Evolutionary conservation across 2,113 vertebrate species (phyloP), one percentile per base, ranked within the genome.

Genomic region (Takifugu bimaculatus): DNA sequence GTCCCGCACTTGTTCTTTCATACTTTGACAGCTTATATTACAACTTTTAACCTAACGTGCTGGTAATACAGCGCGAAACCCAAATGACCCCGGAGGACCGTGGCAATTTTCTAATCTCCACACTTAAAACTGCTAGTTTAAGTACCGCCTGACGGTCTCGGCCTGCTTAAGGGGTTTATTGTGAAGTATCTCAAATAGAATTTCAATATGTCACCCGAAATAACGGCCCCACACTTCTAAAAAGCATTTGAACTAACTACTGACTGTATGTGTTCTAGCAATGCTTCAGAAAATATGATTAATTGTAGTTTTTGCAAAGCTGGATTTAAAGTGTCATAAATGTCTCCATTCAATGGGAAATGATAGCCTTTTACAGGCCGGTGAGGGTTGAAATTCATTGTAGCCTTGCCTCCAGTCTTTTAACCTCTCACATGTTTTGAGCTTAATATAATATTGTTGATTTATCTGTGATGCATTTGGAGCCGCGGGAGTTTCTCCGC

Each of bases 381-480:
- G 78, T 82, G 90, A 85, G 88, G 82, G 90, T 87, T 91, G 87
- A 91, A 93, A 94, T 95, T 91, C 91, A 93, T 93, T 91, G 92
- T 90, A 74, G 71, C 82, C 85, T 93, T 68, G 92, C 94, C 94
- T 90, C 88, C 89, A 93, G 95, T 93, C 88, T 88, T 91, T 90
- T 91, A 88, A 90, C 59, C 88, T 85, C 91, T 89, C 93, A 94
- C 94, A 90, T 89, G 84, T 94, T 94, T 91, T 89, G 86, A 77
- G 89, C 92, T 93, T 95, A 95, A 95, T 96, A 93, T 94, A 94
- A 94, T 95, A 93, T 93, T 93, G 93, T 95, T 96, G 94, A 95
- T 93, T 94, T 96, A 95, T 94, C 92, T 89, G 92, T 96, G 96
- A 98, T 97, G 65, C 92, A 97, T 98, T 91, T 90, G 83, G 84